Evolutionary conservation across 2,113 vertebrate species (phyloP), one percentile per base, ranked within the genome.

Genomic region (Pipa parva): DNA sequence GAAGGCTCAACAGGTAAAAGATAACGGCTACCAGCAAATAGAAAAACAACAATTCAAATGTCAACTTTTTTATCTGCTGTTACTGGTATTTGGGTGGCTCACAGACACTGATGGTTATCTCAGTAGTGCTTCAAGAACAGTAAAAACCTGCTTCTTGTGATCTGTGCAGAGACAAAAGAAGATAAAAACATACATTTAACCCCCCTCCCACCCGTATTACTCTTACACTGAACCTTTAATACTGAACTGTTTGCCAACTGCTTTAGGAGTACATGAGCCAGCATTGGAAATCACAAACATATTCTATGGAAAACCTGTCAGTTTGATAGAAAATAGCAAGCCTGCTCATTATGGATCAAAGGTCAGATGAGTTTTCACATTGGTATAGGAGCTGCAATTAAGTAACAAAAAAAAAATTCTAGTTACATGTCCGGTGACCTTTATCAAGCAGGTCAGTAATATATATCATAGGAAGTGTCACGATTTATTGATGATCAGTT

Each of bases 401-500:
- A 58, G 29, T 33, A 58, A 36, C 12, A 28, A 55, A 55, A 13
- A 58, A 58, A 58, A 58, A 31, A 58, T 11, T 8, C 21, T 49
- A 58, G 55, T 18, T 21, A 58, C 29, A 33, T 36, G 55, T 36
- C 55, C 55, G 25, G 12, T 29, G 55, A 58, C 55, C 55, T 58
- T 58, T 58, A 58, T 20, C 55, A 29, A 12, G 17, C 29, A 21
- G 55, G 55, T 58, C 55, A 58, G 29, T 18, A 7, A 4, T 18
- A 58, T 36, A 58, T 18, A 58, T 58, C 55, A 58, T 58, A 58
- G 55, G n/a, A 58, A 20, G 29, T 22, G 55, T 58, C 55, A 58
- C 28, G 20, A 36, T 36, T 18, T 58, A 58, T 58, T 58, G 55
- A 33, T 36, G 55, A 58, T 21, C 55, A 22, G 55, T 58, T 33